phyloP scores from a whole-genome alignment of 2,888 invertebrate genomes.

The Macrosoma leucophasiata region DNA sequence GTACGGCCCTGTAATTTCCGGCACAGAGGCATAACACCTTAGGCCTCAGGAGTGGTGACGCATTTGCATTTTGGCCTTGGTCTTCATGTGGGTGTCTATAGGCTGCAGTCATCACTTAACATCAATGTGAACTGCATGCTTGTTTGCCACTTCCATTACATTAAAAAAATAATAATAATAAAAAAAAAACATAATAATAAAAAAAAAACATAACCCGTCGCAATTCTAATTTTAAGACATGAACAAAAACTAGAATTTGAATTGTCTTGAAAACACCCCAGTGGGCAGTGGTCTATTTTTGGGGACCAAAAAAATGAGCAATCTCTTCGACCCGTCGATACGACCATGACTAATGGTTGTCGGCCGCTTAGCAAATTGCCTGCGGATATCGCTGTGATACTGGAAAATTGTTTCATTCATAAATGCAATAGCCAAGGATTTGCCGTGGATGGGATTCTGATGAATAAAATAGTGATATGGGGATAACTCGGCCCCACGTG shows the following conservation, averaged over 20 bases:
- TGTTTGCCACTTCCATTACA: too few species aligned
- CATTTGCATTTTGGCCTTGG: too few species aligned
- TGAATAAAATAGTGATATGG: slow-evolving; percentile 53
- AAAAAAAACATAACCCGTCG: too few species aligned
- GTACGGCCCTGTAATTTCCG: too few species aligned
- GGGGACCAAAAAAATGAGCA: slow-evolving; percentile 65
- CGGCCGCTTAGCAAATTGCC: slow-evolving; percentile 65
- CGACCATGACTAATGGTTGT: slow-evolving; percentile 64
- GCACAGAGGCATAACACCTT: too few species aligned
- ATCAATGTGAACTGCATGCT: too few species aligned
- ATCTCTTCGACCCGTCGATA: slow-evolving; percentile 57
- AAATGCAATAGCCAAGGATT: slow-evolving; percentile 63
- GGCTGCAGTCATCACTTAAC: too few species aligned
- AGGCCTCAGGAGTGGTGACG: too few species aligned
- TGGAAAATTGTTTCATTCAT: slow-evolving; percentile 73
- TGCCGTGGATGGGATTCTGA: slow-evolving; percentile 50
- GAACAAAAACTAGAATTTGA: slow-evolving; percentile 11
- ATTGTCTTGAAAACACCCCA: slow-evolving; percentile 35
- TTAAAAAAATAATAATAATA: too few species aligned
- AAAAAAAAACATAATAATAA: too few species aligned
- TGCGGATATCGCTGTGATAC: slow-evolving; percentile 58
- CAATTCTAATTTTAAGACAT: too few species aligned
- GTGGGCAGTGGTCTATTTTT: slow-evolving; percentile 43
- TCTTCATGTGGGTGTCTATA: too few species aligned
- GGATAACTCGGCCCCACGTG: slow-evolving; percentile 51